Percentiles rank a stretch among this genome's conserved stretches.
These are phyloP conservation scores for Dicroscelio sp. DNA, from an alignment of 2,888 invertebrate genomes.

Conservation along the genomic window DNA sequence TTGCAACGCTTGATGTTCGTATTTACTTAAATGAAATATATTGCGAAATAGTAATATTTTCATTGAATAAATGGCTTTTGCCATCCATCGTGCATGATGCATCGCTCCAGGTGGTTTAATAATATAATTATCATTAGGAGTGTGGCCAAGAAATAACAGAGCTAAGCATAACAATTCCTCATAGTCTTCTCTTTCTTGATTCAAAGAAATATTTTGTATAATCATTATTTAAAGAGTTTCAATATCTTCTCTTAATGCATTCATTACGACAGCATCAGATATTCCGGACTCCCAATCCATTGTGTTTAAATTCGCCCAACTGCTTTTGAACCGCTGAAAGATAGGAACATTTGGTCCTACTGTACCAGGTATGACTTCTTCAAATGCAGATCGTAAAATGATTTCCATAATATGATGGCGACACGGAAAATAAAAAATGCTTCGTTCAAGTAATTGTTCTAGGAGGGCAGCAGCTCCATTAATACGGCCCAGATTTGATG, in stretches of 20 bases:
- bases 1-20: neutral
- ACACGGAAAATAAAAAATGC: conserved; percentile 59
- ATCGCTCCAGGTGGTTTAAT: conserved; percentile 29
- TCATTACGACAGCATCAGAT: conserved; percentile 8
- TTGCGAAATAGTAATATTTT: conserved; percentile 31
- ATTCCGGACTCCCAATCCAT: conserved; percentile 11
- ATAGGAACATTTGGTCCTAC: conserved; percentile 47
- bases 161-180: conserved; percentile 14
- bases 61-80: conserved; percentile 17
- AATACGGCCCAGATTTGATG: conserved; percentile 49
- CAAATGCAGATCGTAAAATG: conserved; percentile 43
- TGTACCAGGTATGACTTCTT: conserved; percentile 44
- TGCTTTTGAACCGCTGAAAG: conserved; percentile 45
- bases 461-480: conserved; percentile 48
- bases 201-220: neutral
- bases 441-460: conserved; percentile 52
- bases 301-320: conserved; percentile 9
- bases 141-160: conserved; percentile 1
- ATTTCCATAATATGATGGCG: conserved; percentile 66
- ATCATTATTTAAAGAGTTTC: conserved; percentile 13
- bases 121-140: conserved; percentile 16
- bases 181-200: conserved; percentile 43
- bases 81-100: conserved; percentile 32
- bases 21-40: neutral
- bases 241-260: neutral